phyloP scores from a whole-genome alignment of 2,797 vertebrate species.

The Coranthus polyacanthus region DNA sequence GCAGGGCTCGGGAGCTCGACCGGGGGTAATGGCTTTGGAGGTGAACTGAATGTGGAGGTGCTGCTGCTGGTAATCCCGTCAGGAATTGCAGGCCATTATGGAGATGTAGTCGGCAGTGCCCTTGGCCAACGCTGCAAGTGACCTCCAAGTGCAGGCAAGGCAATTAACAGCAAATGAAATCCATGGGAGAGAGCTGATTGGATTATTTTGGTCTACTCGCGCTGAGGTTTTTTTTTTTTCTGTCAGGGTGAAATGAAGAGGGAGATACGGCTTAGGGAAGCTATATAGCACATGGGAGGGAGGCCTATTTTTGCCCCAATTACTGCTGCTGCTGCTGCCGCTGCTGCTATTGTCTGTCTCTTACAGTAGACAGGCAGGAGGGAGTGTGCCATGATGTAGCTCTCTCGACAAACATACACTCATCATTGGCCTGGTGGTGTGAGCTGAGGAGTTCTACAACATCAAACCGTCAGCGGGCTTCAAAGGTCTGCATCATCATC shows the following conservation, averaged over 20 bases:
- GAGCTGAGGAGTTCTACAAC: slow-evolving; percentile 25
- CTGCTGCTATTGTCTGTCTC: background rate
- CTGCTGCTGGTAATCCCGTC: slow-evolving; percentile 41
- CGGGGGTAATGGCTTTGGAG: slow-evolving; percentile 51
- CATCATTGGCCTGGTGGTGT: slow-evolving; percentile 9
- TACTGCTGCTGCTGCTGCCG: slow-evolving; percentile 36
- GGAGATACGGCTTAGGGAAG: slow-evolving; percentile 9
- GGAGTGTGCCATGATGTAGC: slow-evolving; percentile 15
- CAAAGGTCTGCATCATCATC: slow-evolving; percentile 63
- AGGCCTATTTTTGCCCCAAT: slow-evolving; percentile 60
- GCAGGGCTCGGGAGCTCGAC: slow-evolving; percentile 28
- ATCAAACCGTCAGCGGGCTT: slow-evolving; percentile 59
- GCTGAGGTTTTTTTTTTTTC: slow-evolving; percentile 10
- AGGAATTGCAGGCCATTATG: slow-evolving; percentile 59
- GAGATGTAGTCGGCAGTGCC: slow-evolving; percentile 43
- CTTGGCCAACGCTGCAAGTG: slow-evolving; percentile 53
- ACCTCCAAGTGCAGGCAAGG: slow-evolving; percentile 53
- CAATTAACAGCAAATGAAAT: slow-evolving; percentile 71
- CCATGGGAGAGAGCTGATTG: slow-evolving; percentile 55
- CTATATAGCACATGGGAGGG: slow-evolving; percentile 6
- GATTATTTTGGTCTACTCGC: slow-evolving; percentile 63
- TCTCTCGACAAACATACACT: slow-evolving; percentile 28
- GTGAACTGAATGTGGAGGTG: slow-evolving; percentile 36
- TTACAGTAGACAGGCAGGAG: slow-evolving; percentile 13
- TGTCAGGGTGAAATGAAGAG: slow-evolving; percentile 39